Conservation (phyloP, 1,140 invertebrate species). For the Yoshiicerus persimilis region DNA sequence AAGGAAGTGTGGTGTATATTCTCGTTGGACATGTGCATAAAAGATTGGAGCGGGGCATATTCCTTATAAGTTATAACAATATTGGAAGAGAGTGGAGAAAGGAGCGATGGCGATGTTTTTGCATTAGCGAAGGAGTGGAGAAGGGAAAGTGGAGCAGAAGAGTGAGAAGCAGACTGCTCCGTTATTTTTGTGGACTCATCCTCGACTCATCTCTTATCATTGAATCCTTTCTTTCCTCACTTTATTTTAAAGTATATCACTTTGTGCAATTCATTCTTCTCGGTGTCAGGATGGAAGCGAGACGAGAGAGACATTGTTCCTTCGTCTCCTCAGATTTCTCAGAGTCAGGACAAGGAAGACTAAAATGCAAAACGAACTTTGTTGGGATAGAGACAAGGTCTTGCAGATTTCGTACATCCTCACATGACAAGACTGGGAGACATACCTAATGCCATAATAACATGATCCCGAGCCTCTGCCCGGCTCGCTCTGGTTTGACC, state of each 20-base stretch:
- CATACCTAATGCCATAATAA: background rate
- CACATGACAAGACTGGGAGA: conserved; percentile 1
- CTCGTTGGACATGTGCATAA: no score
- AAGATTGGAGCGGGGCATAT: background rate
- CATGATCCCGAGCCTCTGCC: background rate
- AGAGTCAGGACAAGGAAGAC: background rate
- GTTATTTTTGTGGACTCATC: background rate
- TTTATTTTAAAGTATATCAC: conserved; percentile 19
- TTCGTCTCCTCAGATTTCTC: background rate
- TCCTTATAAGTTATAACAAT: background rate
- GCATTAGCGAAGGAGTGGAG: background rate
- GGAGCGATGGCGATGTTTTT: background rate
- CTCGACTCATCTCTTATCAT: conserved; percentile 17
- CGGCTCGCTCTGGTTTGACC: background rate
- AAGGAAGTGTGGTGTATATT: no score
- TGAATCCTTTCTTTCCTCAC: conserved; percentile 6
- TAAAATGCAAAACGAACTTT: conserved; percentile 10
- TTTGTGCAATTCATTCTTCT: background rate
- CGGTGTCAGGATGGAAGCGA: background rate
- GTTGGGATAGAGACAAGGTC: background rate
- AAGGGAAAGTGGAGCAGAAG: background rate
- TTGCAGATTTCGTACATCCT: background rate
- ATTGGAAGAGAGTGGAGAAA: background rate
- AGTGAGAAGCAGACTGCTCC: background rate
- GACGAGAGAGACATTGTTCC: background rate